Percentiles rank a stretch among this genome's conserved stretches.
These are phyloP conservation scores for Polymixis lichenea DNA, from an alignment of 2,888 invertebrate genomes.

Conservation along the genomic window DNA sequence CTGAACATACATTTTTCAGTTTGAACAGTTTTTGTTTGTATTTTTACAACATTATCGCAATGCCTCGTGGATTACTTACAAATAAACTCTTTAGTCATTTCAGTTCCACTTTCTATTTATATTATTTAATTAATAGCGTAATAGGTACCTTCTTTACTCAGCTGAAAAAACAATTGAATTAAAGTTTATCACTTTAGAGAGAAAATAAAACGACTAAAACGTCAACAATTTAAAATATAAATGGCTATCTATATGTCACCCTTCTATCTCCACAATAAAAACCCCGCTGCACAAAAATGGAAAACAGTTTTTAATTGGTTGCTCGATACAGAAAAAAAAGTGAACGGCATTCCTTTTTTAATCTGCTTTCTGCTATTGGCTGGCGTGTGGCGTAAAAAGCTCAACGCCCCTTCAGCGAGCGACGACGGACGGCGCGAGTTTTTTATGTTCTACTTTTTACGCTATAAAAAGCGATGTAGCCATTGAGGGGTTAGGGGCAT, in stretches of 20 bases:
- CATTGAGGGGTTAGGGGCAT: conserved; percentile 33
- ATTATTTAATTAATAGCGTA: background rate
- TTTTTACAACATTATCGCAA: background rate
- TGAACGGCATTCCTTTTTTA: conserved; percentile 81
- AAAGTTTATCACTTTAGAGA: background rate
- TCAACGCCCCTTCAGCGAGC: conserved; percentile 80
- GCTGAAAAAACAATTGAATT: background rate
- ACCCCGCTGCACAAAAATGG: conserved; percentile 52
- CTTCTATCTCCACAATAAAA: conserved; percentile 4
- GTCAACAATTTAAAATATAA: background rate
- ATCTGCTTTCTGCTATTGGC: conserved; percentile 80
- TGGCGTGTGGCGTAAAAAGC: conserved; percentile 80
- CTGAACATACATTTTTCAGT: background rate
- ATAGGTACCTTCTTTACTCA: background rate
- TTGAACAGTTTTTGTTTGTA: background rate
- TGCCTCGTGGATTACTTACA: background rate
- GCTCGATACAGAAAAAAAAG: conserved; percentile 70
- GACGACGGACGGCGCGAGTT: conserved; percentile 76
- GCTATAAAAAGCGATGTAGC: conserved; percentile 60
- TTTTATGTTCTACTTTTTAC: conserved; percentile 73
- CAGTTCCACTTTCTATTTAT: background rate
- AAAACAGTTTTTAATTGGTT: conserved; percentile 73
- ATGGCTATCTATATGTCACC: background rate
- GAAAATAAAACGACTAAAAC: background rate
- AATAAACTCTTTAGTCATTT: background rate